Evolutionary conservation across 1,140 invertebrate species (phyloP).

Genomic region (Calephelis nemesis): DNA sequence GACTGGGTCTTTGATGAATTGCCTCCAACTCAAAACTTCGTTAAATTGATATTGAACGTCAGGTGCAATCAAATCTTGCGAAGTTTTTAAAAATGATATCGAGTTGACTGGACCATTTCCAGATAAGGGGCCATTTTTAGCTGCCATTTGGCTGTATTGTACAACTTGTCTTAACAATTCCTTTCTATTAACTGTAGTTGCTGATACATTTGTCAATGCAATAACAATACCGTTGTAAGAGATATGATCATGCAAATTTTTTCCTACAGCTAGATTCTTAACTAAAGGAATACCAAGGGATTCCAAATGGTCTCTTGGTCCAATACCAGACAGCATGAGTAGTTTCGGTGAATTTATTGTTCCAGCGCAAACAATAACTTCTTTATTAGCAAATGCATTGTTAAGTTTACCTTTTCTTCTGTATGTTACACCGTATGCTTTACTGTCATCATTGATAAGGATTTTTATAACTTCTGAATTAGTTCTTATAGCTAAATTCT

Average conservation of each 20-base stretch:
- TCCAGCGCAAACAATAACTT: slow-evolving; percentile 83
- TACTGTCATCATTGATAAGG: slow-evolving; percentile 83
- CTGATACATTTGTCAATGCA: slow-evolving; percentile 80
- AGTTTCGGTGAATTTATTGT: slow-evolving; percentile 73
- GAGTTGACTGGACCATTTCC: slow-evolving; percentile 71
- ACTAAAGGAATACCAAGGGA: slow-evolving; percentile 80
- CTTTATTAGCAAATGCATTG: slow-evolving; percentile 78
- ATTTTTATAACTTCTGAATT: slow-evolving; percentile 85
- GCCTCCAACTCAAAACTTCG: slow-evolving; percentile 21
- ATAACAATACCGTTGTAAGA: slow-evolving; percentile 80
- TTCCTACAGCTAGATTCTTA: slow-evolving; percentile 83
- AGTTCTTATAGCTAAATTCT: slow-evolving; percentile 85
- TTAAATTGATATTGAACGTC: slow-evolving; percentile 79
- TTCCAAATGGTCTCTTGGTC: slow-evolving; percentile 80
- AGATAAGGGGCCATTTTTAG: slow-evolving; percentile 65
- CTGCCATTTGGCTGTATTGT: slow-evolving; percentile 26
- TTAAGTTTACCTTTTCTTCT: slow-evolving; percentile 20
- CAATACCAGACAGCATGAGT: no score
- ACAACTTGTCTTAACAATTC: slow-evolving; percentile 26
- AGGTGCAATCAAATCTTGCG: slow-evolving; percentile 67
- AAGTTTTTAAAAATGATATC: slow-evolving; percentile 73
- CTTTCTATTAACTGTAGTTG: slow-evolving; percentile 68
- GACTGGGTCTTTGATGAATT: slow-evolving; percentile 34
- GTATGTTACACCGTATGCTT: slow-evolving; percentile 20
- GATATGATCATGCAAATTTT: slow-evolving; percentile 89